These are phyloP conservation scores for Ctenoplectra terminalis DNA, from an alignment of 1,140 invertebrate genomes.

Conservation along the genomic window DNA sequence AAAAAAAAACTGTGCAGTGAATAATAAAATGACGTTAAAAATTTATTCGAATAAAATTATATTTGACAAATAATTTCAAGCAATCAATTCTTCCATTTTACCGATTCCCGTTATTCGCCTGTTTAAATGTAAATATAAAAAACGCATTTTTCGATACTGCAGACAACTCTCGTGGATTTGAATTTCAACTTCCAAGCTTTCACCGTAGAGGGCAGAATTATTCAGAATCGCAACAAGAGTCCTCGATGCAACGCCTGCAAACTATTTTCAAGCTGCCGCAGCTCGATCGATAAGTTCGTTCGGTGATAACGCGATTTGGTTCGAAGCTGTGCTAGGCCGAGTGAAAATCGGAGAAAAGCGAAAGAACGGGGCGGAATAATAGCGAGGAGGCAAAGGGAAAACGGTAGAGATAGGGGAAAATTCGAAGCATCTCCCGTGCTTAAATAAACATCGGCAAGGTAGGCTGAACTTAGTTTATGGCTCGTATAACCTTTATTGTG, in stretches of 20 bases:
- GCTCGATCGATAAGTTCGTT: constrained; percentile 40
- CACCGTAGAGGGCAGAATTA: constrained; percentile 42
- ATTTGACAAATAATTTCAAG: constrained; percentile 38
- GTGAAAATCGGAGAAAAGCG: neutral
- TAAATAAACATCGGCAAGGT: constrained; percentile 74
- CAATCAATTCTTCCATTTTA: neutral
- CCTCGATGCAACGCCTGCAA: constrained; percentile 9
- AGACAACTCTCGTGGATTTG: neutral
- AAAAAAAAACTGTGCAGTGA: neutral
- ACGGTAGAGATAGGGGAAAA: neutral
- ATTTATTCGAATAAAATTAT: neutral
- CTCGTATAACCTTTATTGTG: constrained; percentile 76
- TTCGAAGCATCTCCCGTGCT: constrained; percentile 48
- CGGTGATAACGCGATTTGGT: neutral
- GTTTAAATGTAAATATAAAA: neutral
- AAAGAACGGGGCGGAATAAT: neutral
- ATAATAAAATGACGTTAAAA: neutral
- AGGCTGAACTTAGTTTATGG: constrained; percentile 74
- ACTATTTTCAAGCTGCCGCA: neutral
- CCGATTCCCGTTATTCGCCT: constrained; percentile 19
- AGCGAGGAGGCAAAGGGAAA: neutral
- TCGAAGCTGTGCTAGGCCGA: neutral
- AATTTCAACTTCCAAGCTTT: neutral
- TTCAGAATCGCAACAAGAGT: constrained; percentile 35
- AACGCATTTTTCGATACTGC: neutral